Evolutionary conservation across 2,113 vertebrate species (phyloP).

Genomic region (Mandrillus leucophaeus): DNA sequence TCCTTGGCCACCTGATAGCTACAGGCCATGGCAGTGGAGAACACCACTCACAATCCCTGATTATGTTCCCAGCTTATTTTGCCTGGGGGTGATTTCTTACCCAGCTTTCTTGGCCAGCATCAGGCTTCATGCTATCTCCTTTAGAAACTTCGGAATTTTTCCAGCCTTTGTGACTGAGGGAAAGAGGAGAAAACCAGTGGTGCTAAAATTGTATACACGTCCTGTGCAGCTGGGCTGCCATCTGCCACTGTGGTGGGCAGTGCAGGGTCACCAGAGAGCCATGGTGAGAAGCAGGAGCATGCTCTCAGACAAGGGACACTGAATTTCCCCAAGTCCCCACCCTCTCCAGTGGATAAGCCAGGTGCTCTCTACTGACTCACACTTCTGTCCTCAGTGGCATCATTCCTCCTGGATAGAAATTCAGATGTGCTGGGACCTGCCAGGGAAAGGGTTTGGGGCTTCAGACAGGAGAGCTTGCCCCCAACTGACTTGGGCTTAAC

Average conservation of each 20-base stretch:
- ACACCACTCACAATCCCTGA: not conserved
- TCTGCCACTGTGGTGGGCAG: not conserved
- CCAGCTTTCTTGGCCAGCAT: not conserved
- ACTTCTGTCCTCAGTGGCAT: not conserved
- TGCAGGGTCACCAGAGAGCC: not conserved
- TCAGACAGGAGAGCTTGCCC: fast-evolving
- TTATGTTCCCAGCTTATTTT: fast-evolving
- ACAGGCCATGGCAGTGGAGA: too few relatives aligned
- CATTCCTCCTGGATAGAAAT: not conserved
- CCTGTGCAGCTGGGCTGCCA: fast-evolving
- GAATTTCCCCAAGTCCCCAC: not conserved
- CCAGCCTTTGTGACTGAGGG: too few relatives aligned
- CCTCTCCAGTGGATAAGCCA: not conserved
- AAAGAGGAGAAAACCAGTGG: not conserved
- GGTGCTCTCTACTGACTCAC: too few relatives aligned
- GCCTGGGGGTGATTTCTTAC: too few relatives aligned
- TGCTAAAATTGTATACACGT: fast-evolving
- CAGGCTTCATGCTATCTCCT: fast-evolving
- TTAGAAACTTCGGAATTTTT: too few relatives aligned
- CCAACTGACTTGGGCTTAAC: not conserved
- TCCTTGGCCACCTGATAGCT: not conserved
- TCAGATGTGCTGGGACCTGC: not conserved
- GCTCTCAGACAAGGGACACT: not conserved
- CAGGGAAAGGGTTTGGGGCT: not conserved
- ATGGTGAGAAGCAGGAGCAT: not conserved